These are phyloP conservation scores for Spodoptera frugiperda DNA, from an alignment of 1,140 invertebrate species.

Conservation along the genomic window DNA sequence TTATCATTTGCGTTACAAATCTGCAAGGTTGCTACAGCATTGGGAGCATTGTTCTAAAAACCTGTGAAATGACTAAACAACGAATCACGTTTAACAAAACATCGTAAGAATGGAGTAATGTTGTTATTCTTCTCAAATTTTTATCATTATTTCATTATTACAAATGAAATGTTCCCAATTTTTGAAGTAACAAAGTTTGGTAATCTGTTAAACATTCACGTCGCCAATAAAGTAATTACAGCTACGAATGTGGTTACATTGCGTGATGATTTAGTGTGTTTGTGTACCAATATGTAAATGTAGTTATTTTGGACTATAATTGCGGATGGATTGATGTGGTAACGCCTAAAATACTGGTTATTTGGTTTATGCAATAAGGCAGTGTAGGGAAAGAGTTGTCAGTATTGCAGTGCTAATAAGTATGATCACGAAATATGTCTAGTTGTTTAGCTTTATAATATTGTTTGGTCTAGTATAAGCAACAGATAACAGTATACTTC, in stretches of 20 bases:
- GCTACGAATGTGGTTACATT: neutral
- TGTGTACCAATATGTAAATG: constrained; percentile 18
- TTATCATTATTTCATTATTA: constrained; percentile 28
- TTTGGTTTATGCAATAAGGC: neutral
- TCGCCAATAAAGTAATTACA: neutral
- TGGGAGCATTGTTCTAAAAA: constrained; percentile 42
- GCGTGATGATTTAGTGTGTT: constrained; percentile 11
- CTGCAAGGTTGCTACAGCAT: constrained; percentile 23
- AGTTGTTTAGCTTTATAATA: no score
- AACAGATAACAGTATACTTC: no score
- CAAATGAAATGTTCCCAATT: constrained; percentile 35
- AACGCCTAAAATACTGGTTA: constrained; percentile 5
- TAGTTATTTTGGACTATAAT: constrained; percentile 6
- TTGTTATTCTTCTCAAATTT: constrained; percentile 27
- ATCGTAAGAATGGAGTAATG: constrained; percentile 33
- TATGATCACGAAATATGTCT: no score
- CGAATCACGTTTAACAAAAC: constrained; percentile 29
- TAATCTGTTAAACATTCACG: constrained; percentile 24
- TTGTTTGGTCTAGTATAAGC: no score
- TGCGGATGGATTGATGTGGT: constrained; percentile 11
- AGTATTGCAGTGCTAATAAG: no score
- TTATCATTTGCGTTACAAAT: constrained; percentile 16
- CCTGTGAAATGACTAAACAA: constrained; percentile 29
- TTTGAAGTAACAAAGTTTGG: constrained; percentile 4
- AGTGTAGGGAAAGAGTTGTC: no score